A percentile compares a stretch with the other conserved stretches of the same genome.
These are phyloP conservation scores for Tuberolachnus salignus DNA, from an alignment of 2,888 invertebrate species.

Conservation along the genomic window DNA sequence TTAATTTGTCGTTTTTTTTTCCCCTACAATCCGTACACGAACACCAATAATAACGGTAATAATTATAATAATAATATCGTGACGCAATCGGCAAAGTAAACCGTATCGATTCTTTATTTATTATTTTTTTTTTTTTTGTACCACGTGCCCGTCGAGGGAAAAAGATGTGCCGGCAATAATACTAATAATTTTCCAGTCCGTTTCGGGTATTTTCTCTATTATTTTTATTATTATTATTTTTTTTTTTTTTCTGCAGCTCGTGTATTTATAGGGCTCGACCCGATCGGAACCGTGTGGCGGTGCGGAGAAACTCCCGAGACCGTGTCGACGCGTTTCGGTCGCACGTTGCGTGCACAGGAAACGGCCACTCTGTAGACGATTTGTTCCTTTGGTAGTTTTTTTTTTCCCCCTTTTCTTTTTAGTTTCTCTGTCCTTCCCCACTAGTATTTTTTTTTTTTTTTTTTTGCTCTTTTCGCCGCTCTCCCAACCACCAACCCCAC, in stretches of 20 bases:
- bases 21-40: too few relatives aligned
- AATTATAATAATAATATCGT: too few relatives aligned
- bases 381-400: neutral
- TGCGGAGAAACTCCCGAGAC: neutral
- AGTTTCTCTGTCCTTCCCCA: too few relatives aligned
- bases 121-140: neutral
- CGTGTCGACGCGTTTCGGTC: slow-evolving; percentile 5
- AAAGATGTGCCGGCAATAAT: neutral
- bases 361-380: slow-evolving; percentile 41
- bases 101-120: neutral
- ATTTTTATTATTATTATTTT: too few relatives aligned
- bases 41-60: too few relatives aligned
- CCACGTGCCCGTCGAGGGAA: neutral
- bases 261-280: neutral
- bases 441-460: neutral
- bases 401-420: neutral
- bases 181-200: neutral
- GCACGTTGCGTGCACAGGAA: slow-evolving; percentile 30
- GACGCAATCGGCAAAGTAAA: neutral
- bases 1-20: too few relatives aligned
- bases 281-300: neutral
- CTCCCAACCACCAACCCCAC: too few relatives aligned
- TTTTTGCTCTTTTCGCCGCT: too few relatives aligned
- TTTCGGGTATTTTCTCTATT: neutral
- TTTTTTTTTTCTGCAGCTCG: slow-evolving; percentile 15